Conservation (phyloP, 2,888 invertebrate species). For the Oligia fasciuncula region DNA sequence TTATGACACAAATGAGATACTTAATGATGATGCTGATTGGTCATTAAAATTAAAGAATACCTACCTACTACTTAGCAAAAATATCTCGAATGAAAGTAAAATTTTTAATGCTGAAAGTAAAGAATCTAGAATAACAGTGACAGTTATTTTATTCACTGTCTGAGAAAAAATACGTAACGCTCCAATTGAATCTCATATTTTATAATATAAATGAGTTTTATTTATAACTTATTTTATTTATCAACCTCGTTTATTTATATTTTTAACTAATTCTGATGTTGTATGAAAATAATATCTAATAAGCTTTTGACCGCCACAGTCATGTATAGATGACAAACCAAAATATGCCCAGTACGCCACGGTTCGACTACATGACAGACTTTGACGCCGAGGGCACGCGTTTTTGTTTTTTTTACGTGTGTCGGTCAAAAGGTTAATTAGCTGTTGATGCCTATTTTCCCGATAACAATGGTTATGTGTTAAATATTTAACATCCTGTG, state of each 20-base stretch:
- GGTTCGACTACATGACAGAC: too few species aligned
- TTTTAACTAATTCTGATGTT: constrained; percentile 3
- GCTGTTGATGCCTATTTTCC: constrained; percentile 1
- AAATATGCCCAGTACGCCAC: too few species aligned
- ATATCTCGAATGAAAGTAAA: constrained; percentile 22
- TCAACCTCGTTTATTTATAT: constrained; percentile 17
- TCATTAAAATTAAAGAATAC: neutral
- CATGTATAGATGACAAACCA: too few species aligned
- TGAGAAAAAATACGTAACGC: constrained; percentile 28
- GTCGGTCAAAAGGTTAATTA: neutral
- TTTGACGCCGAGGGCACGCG: too few species aligned
- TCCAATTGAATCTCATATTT: constrained; percentile 41
- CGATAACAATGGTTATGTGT: neutral
- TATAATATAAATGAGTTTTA: constrained; percentile 30
- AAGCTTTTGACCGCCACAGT: too few species aligned
- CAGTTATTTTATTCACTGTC: constrained; percentile 29
- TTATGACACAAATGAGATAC: neutral
- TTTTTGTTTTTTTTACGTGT: too few species aligned
- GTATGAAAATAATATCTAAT: constrained; percentile 4
- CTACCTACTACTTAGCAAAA: neutral
- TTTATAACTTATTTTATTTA: constrained; percentile 30
- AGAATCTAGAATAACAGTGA: constrained; percentile 27
- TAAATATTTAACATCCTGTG: neutral
- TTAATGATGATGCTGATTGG: neutral
- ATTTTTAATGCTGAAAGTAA: neutral